Conservation (phyloP, 1,140 invertebrate genomes). For the Aphelinus atriplicis region DNA sequence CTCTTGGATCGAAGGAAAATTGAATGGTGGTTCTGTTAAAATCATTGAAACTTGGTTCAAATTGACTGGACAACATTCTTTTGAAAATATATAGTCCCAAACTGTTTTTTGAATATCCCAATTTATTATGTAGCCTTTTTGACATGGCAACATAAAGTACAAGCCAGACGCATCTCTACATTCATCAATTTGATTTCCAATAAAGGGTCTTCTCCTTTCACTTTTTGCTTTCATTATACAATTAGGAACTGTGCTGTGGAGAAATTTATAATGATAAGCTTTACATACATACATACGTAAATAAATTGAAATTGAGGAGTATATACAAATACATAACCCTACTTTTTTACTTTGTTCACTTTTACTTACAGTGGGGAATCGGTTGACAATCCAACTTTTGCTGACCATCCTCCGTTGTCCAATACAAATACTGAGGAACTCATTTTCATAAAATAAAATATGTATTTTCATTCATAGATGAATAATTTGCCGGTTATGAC, state of each 20-base stretch:
- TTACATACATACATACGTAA: constrained; percentile 16
- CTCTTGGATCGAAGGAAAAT: constrained; percentile 93
- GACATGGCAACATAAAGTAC: constrained; percentile 93
- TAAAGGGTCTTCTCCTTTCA: constrained; percentile 90
- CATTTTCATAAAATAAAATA: constrained; percentile 39
- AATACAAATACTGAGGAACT: constrained; percentile 71
- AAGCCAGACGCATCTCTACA: constrained; percentile 95
- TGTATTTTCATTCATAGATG: no score
- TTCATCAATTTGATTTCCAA: constrained; percentile 94
- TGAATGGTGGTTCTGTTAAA: constrained; percentile 93
- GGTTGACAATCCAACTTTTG: constrained; percentile 83
- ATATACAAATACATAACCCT: constrained; percentile 14
- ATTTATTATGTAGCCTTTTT: constrained; percentile 95
- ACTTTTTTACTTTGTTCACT: constrained; percentile 10
- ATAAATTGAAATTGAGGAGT: not conserved
- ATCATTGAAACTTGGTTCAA: constrained; percentile 84
- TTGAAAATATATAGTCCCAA: constrained; percentile 96
- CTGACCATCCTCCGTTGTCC: constrained; percentile 88
- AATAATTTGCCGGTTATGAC: no score
- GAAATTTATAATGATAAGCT: constrained; percentile 33
- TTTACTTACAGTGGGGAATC: constrained; percentile 74
- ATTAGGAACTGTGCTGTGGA: constrained; percentile 85
- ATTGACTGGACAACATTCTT: constrained; percentile 84
- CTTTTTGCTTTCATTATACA: constrained; percentile 98
- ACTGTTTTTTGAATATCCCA: constrained; percentile 96